Base-by-base conservation (phyloP, 2,888 invertebrate species). In the Dinocampus coccinellae region DNA sequence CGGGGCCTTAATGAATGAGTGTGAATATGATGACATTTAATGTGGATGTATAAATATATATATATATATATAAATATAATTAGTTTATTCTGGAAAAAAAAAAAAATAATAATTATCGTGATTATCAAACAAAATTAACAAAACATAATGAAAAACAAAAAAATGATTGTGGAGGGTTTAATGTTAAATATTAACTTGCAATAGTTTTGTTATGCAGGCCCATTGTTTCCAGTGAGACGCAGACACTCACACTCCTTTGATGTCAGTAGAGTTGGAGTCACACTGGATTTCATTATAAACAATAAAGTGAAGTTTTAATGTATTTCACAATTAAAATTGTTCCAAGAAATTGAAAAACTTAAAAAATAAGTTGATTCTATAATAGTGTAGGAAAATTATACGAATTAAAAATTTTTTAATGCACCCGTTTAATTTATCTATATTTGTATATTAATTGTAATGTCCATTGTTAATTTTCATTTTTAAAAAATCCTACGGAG, bases 1-100 rank as follows among this genome's bases (percentile, higher is more conserved):
- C 75, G 79, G 78, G 79, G 79, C 79, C 79, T 79, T 79, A 79
- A 70, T 77, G 75, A 16, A 33, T 22, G 52, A 55, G 34, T 65
- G 65, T 58, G 34, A 60, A 65, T 64, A 47, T 47, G 63, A 39
- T 61, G 62, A 47, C 34, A 47, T 58, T 66, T 53, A 55, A 61
- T 67, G 64, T 74, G 70, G 73, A 47, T 75, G 78, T 78, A 68
- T 75, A n/a, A n/a, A n/a, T n/a, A n/a, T n/a, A n/a, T n/a, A n/a
- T n/a, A n/a, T n/a, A n/a, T 78, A 76, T 78, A 77, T 69, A 42
- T 42, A n/a, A 16, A 47, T n/a, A 78, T 78, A 78, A 73, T 75
- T 75, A 65, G 75, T 68, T 72, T 72, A 73, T 53, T 53, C 52
- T 69, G 26, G 39, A 42, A 36, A 39, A 60, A 68, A 24, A 60